phyloP scores from a whole-genome alignment of 2,797 vertebrate species.

The Bradypodion pumilum region DNA sequence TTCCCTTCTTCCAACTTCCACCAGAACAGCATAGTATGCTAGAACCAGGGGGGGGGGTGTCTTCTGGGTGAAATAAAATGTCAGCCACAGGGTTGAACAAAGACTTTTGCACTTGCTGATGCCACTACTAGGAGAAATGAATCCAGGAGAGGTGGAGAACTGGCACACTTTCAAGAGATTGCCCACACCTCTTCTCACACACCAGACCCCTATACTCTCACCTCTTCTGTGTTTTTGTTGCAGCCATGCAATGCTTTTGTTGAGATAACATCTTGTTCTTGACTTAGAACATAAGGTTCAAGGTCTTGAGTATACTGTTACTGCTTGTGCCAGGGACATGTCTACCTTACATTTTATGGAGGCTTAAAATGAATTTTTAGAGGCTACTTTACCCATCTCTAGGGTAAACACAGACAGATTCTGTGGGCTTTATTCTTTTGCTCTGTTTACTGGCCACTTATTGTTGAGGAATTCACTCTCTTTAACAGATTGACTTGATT shows the following conservation, averaged over 20 bases:
- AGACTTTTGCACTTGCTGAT: too few relatives aligned
- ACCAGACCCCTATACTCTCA: background rate
- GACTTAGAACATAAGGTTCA: background rate
- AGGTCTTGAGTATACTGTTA: too few relatives aligned
- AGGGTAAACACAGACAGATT: background rate
- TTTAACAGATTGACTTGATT: slow-evolving; percentile 19
- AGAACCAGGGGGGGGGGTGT: too few relatives aligned
- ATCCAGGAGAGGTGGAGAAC: too few relatives aligned
- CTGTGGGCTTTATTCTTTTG: background rate
- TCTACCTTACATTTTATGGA: background rate
- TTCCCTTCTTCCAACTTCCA: too few relatives aligned
- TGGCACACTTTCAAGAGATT: too few relatives aligned
- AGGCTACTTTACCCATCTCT: background rate
- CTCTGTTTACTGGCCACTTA: slow-evolving; percentile 11
- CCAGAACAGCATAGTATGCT: too few relatives aligned
- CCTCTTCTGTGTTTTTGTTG: background rate
- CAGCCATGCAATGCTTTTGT: too few relatives aligned
- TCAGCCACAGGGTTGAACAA: too few relatives aligned
- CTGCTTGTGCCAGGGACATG: background rate
- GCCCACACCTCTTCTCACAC: background rate
- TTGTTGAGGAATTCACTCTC: slow-evolving; percentile 6
- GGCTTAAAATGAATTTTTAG: background rate
- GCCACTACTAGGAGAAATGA: too few relatives aligned
- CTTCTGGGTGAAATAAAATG: too few relatives aligned
- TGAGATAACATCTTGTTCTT: background rate